Percentiles rank a stretch among this genome's conserved stretches.
Evolutionary conservation across 2,888 invertebrate genomes (phyloP).

Genomic region (Lymantria dispar): DNA sequence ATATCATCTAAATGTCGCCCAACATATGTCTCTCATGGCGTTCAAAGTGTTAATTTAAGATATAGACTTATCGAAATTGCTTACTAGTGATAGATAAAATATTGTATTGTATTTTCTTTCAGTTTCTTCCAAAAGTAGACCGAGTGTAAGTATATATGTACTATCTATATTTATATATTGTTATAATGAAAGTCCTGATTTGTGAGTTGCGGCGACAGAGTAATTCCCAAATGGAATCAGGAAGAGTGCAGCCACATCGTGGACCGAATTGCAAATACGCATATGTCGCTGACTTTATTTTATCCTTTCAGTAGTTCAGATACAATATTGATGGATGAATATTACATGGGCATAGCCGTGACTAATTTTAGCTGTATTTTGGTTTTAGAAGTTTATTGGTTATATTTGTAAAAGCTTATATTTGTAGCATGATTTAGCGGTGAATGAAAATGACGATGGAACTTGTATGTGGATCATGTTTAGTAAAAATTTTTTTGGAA

Average conservation of each 20-base stretch:
- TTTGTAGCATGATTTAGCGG: too few relatives aligned
- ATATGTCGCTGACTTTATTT: conserved; percentile 70
- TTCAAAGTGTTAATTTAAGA: too few relatives aligned
- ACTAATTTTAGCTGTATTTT: not conserved
- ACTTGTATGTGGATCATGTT: too few relatives aligned
- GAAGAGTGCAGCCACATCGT: conserved; percentile 71
- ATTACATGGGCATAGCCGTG: conserved; percentile 8
- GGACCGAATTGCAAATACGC: conserved; percentile 76
- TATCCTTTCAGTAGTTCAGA: conserved; percentile 31
- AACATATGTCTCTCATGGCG: too few relatives aligned
- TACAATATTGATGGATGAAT: conserved; percentile 27
- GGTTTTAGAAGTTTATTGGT: not conserved
- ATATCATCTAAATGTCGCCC: too few relatives aligned
- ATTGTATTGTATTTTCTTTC: too few relatives aligned
- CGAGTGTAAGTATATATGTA: not conserved
- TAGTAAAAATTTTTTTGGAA: too few relatives aligned
- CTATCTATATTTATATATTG: conserved; percentile 15
- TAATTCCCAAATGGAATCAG: conserved; percentile 81
- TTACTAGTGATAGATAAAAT: too few relatives aligned
- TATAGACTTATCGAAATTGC: too few relatives aligned
- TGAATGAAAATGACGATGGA: too few relatives aligned
- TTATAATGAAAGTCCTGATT: conserved; percentile 76
- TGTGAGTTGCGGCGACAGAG: conserved; percentile 73
- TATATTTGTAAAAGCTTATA: not conserved
- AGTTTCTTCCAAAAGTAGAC: not conserved